Evolutionary conservation across 1,140 invertebrate genomes (phyloP).

Genomic region (Orius insidiosus): DNA sequence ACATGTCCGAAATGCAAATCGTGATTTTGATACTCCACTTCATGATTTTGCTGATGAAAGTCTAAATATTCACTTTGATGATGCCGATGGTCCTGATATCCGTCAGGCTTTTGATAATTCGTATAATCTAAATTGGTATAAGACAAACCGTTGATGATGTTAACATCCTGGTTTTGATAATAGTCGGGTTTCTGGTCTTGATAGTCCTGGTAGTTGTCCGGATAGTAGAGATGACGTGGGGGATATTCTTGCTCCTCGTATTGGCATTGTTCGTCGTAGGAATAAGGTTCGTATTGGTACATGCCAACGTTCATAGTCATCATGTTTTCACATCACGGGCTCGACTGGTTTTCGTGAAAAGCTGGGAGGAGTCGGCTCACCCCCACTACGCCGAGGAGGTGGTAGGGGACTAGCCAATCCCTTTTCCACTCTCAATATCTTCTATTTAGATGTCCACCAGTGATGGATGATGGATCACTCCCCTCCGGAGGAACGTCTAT

Average conservation of each 20-base stretch:
- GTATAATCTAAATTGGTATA: constrained; percentile 77
- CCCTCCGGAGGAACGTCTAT: constrained; percentile 1
- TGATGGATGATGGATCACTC: constrained; percentile 16
- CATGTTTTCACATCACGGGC: constrained; percentile 13
- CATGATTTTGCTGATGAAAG: constrained; percentile 15
- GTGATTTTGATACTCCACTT: constrained; percentile 22
- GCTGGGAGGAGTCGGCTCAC: constrained; percentile 7
- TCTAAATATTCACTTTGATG: constrained; percentile 31
- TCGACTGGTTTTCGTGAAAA: background rate
- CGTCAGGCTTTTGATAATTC: constrained; percentile 12
- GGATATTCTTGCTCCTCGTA: constrained; percentile 13
- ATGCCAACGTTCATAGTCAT: constrained; percentile 19
- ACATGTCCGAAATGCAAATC: constrained; percentile 27
- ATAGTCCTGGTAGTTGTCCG: constrained; percentile 10
- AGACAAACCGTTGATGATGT: constrained; percentile 57
- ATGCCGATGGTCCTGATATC: constrained; percentile 19
- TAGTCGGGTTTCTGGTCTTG: constrained; percentile 7
- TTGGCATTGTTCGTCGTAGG: constrained; percentile 1
- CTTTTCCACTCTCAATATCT: constrained; percentile 12
- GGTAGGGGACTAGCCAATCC: constrained; percentile 12
- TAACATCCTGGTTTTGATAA: constrained; percentile 34
- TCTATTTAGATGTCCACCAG: constrained; percentile 17
- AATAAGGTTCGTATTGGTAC: constrained; percentile 12
- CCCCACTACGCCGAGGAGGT: constrained; percentile 2
- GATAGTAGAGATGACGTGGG: constrained; percentile 5